Evolutionary conservation across 2,113 vertebrate genomes (phyloP), one percentile per base, ranked within the genome.

Genomic region (Probosciger aterrimus): DNA sequence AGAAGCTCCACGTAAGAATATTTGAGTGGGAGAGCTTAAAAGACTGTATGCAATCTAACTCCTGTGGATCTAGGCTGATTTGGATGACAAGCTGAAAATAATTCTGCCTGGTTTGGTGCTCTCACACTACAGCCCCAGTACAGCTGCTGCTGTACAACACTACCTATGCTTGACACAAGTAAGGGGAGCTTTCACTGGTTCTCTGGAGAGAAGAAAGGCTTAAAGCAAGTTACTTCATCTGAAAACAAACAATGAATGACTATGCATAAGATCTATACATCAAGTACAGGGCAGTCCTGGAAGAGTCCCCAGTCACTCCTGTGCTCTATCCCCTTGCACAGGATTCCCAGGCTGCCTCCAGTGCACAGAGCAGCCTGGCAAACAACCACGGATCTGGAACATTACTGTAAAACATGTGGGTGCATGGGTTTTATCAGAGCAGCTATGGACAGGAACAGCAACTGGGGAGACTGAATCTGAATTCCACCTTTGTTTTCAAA

Each of bases 251-350:
- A 16, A 6, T 44, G 30, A 69, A n/a, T 23, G 20, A 57, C 9
- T n/a, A 41, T 14, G 17, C 23, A 53, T 0, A 25, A 14, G 13
- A 27, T 11, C 25, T 11, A 15, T 8, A 30, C 0, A 2, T 37
- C 50, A 53, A 76, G 74, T 35, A 60, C 52, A 68, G 11, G 28
- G 12, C 14, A 77, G 31, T 18, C 43, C 78, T 68, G 10, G 27
- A 75, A 50, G 27, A 87, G 8, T 2, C 10, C 20, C 20, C 37
- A 31, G 10, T 4, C 6, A 9, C 30, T 39, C 18, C n/a, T 30
- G 18, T 10, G 39, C 23, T 81, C 84, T 75, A 22, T 13, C 14
- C 24, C 43, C 30, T 31, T 46, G 39, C 44, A 52, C 27, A 27
- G 59, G 33, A 14, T 5, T 78, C 43, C 50, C 60, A 31, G 27